phyloP scores from a whole-genome alignment of 2,888 invertebrate genomes.

The Euclidia mi region DNA sequence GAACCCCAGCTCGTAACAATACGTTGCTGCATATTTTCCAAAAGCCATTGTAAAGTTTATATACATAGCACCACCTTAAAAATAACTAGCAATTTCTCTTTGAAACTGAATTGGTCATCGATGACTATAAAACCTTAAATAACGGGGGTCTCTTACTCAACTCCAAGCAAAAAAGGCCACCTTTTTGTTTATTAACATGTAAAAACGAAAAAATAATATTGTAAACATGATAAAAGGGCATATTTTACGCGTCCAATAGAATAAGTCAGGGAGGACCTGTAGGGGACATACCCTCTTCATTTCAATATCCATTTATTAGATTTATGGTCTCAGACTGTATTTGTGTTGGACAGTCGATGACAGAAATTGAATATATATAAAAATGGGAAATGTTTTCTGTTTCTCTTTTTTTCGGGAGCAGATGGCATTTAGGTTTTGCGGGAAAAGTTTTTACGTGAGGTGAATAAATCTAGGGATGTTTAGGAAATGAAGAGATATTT shows the following conservation, averaged over 20 bases:
- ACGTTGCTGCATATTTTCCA: no score
- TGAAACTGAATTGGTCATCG: no score
- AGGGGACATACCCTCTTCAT: conserved; percentile 73
- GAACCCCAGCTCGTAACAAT: no score
- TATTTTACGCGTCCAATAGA: conserved; percentile 61
- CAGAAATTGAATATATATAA: conserved; percentile 69
- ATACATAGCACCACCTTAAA: no score
- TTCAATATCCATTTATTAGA: conserved; percentile 77
- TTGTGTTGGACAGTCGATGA: conserved; percentile 64
- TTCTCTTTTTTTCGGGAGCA: conserved; percentile 43
- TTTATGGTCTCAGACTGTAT: conserved; percentile 69
- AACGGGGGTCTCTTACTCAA: no score
- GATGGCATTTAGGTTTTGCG: conserved; percentile 48
- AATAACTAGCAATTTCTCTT: no score
- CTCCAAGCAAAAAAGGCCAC: not conserved
- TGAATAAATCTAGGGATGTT: conserved; percentile 42
- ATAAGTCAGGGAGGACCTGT: conserved; percentile 59
- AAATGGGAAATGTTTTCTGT: conserved; percentile 37
- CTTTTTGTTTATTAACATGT: conserved; percentile 28
- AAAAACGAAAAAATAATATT: conserved; percentile 36
- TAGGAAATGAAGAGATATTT: conserved; percentile 28
- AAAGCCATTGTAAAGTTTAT: no score
- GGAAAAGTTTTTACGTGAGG: conserved; percentile 47
- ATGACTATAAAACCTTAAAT: no score
- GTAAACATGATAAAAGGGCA: conserved; percentile 45